A percentile compares a stretch with the other conserved stretches of the same genome.
These are phyloP conservation scores for Rhyacichthys aspro DNA, from an alignment of 2,797 vertebrate species.

Conservation along the genomic window DNA sequence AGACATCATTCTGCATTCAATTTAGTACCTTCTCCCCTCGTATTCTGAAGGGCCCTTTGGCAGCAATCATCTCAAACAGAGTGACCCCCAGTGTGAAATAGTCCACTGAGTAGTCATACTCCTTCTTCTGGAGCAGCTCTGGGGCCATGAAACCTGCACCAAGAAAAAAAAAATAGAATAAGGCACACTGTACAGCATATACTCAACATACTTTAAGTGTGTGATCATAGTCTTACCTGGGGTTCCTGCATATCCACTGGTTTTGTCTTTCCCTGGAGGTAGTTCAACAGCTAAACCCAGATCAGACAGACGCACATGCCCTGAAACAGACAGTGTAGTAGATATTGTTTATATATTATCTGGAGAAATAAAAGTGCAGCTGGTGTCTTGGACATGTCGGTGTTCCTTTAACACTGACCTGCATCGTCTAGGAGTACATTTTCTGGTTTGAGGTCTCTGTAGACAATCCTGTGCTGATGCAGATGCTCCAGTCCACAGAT, in stretches of 20 bases:
- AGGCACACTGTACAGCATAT: neutral
- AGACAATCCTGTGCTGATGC: slow-evolving; percentile 83
- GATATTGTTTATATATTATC: neutral
- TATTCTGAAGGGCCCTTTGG: slow-evolving; percentile 80
- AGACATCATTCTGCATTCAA: neutral
- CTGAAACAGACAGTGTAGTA: slow-evolving; percentile 51
- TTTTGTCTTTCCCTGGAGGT: slow-evolving; percentile 76
- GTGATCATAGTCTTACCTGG: slow-evolving; percentile 62
- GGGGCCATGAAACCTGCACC: slow-evolving; percentile 82
- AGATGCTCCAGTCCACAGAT: slow-evolving; percentile 83
- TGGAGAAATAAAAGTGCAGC: neutral
- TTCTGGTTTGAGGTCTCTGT: slow-evolving; percentile 83
- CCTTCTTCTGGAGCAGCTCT: slow-evolving; percentile 77
- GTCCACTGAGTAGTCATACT: slow-evolving; percentile 81
- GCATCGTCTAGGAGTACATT: slow-evolving; percentile 81
- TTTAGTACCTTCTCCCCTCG: slow-evolving; percentile 77
- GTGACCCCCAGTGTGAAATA: slow-evolving; percentile 84
- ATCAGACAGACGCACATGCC: slow-evolving; percentile 82
- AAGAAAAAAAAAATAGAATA: neutral
- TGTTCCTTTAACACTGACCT: slow-evolving; percentile 52
- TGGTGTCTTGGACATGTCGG: too few species aligned
- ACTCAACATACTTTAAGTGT: neutral
- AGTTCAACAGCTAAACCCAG: slow-evolving; percentile 81
- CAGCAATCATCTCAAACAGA: slow-evolving; percentile 81
- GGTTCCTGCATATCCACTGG: slow-evolving; percentile 81